Percentiles rank a stretch among this genome's conserved stretches.
Evolutionary conservation across 2,113 vertebrate genomes (phyloP).

Genomic region (Cyphomyrus plagiostoma): DNA sequence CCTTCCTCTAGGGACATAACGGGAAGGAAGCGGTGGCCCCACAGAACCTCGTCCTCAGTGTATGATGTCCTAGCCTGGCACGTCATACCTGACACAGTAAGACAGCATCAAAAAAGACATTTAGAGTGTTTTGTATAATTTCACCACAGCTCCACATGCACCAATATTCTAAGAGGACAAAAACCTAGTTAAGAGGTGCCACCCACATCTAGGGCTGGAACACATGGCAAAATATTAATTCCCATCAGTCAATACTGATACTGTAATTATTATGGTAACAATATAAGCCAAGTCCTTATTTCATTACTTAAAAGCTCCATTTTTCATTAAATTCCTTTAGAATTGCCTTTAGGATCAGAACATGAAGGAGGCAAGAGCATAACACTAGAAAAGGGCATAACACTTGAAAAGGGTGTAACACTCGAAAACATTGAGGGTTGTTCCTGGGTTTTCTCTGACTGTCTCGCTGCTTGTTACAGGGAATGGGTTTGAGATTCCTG

Average conservation of each 20-base stretch:
- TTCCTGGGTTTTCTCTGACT: not conserved
- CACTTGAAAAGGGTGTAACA: not conserved
- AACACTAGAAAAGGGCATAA: not conserved
- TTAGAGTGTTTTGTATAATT: not conserved
- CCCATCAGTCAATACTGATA: no score
- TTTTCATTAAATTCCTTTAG: not conserved
- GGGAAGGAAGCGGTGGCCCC: slow-evolving; percentile 80
- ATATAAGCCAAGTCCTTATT: not conserved
- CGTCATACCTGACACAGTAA: slow-evolving; percentile 67
- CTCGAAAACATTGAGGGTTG: not conserved
- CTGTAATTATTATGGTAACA: no score
- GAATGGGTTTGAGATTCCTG: not conserved
- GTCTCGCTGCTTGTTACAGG: not conserved
- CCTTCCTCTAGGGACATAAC: slow-evolving; percentile 87
- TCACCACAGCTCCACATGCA: not conserved
- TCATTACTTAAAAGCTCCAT: not conserved
- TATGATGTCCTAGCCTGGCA: slow-evolving; percentile 83
- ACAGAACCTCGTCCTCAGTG: slow-evolving; percentile 82
- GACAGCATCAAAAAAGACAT: not conserved
- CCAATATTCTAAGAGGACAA: not conserved
- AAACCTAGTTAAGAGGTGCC: not conserved
- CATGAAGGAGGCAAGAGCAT: not conserved
- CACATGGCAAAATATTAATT: no score
- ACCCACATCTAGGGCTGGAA: not conserved
- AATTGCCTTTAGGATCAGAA: not conserved